These are phyloP conservation scores for Tylochromis polylepis DNA, from an alignment of 2,113 vertebrate genomes.

Conservation along the genomic window DNA sequence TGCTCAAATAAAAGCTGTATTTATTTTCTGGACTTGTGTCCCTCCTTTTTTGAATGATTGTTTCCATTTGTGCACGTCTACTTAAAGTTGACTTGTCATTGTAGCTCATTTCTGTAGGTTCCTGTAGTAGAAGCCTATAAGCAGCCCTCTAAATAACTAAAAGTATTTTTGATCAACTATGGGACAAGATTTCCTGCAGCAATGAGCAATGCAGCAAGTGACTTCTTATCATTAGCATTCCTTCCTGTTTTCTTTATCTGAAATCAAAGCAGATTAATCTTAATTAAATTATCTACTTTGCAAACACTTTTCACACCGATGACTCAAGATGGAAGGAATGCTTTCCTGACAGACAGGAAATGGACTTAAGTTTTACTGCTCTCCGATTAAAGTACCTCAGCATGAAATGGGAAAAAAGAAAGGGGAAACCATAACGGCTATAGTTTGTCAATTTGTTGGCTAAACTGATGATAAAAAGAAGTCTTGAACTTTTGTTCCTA, in stretches of 20 bases:
- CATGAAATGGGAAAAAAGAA: background rate
- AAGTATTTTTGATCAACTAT: background rate
- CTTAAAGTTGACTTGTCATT: background rate
- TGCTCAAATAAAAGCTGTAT: background rate
- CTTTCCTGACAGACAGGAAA: background rate
- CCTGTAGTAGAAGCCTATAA: background rate
- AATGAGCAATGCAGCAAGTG: too few relatives aligned
- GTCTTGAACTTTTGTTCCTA: background rate
- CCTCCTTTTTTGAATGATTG: background rate
- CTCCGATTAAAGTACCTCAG: background rate
- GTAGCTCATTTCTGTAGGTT: background rate
- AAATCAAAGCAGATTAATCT: background rate
- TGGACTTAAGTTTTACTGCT: background rate
- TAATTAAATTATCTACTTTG: background rate
- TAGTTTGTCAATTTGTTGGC: background rate
- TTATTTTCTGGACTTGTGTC: background rate
- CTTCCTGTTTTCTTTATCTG: background rate
- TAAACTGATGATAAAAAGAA: background rate
- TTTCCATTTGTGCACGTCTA: background rate
- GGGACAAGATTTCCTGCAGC: background rate
- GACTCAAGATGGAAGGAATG: constrained; percentile 41
- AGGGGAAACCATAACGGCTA: background rate
- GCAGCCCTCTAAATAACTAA: background rate
- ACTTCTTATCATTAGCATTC: background rate
- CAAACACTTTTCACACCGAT: background rate